Base-by-base conservation (phyloP, 2,797 vertebrate species). In the Anguilla pacifica region DNA sequence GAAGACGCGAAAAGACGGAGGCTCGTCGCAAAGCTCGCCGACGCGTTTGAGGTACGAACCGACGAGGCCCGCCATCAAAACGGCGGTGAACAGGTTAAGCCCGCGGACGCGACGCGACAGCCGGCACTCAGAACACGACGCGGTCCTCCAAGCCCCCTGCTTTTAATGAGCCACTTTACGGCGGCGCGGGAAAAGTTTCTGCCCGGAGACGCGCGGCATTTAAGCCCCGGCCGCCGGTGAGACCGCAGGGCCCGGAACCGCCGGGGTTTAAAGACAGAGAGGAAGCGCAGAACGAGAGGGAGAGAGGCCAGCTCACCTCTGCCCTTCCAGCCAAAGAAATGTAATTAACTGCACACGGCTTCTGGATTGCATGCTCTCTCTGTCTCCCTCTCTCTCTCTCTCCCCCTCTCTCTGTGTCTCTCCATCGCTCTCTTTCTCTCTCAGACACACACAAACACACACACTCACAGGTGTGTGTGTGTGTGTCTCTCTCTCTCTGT, bases 261-360 rank as follows among this genome's bases (percentile, higher is more conserved):
- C 35, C 83, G 39, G n/a, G 13, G 28, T 55, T n/a, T 59, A 55
- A 67, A 31, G 35, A 35, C 35, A 83, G 64, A 5, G 3, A 55
- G 19, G 17, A 22, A 57, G 79, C 35, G 28, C 64, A 55, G 70
- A 85, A 72, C 49, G 39, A 81, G 72, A 84, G 70, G 4, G 43
- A 72, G 53, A 39, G 86, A 88, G 17, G 64, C 43, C 31, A 84
- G 87, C 85, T 28, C 53, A 19, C 64, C 31, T 87, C 88, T 90
- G 86, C 89, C 89, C 89, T 91, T 46, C 81, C 74, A 35, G 88
- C 86, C 86, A 86, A 88, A 88, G 28, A 91, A 93, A 94, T 94
- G 81, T 35, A 86, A 94, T 93, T 92, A 92, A 89, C 86, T 81
- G 83, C 87, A 89, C 88, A 90, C 85, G 90, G 91, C 91, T 92